Conservation (phyloP, 2,888 invertebrate genomes). For the Laspeyria flexula region DNA sequence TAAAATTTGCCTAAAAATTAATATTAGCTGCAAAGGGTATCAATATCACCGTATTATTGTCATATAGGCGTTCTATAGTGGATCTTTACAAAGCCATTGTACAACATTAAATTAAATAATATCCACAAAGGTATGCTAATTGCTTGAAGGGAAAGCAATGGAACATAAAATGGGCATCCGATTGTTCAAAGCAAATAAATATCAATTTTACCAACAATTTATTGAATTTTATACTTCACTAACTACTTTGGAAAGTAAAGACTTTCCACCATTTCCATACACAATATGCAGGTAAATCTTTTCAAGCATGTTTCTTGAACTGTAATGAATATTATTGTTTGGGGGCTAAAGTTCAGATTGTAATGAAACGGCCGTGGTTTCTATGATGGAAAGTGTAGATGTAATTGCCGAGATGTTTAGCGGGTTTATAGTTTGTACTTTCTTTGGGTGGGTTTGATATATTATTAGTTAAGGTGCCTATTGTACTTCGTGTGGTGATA, state of each 20-base stretch:
- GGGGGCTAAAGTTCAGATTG: not conserved
- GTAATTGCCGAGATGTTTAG: not conserved
- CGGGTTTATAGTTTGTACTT: not conserved
- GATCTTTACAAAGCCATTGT: no score
- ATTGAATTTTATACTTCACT: not conserved
- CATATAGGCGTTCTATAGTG: no score
- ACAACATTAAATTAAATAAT: no score
- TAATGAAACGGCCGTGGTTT: not conserved
- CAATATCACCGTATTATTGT: no score
- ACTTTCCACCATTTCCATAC: conserved; percentile 8
- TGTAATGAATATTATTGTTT: conserved; percentile 8
- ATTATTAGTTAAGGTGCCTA: not conserved
- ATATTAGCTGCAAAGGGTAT: no score
- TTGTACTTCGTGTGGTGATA: no score
- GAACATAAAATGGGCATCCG: not conserved
- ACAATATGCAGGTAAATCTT: conserved; percentile 1
- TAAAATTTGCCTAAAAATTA: no score
- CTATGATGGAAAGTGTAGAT: conserved; percentile 4
- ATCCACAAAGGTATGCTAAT: no score
- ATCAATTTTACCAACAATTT: not conserved
- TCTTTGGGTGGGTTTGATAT: not conserved
- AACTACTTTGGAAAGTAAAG: conserved; percentile 40
- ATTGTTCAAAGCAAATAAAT: not conserved
- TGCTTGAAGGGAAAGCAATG: not conserved
- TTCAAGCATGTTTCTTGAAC: not conserved